phyloP scores from a whole-genome alignment of 2,888 invertebrate genomes.

The Drosophila setosimentum region DNA sequence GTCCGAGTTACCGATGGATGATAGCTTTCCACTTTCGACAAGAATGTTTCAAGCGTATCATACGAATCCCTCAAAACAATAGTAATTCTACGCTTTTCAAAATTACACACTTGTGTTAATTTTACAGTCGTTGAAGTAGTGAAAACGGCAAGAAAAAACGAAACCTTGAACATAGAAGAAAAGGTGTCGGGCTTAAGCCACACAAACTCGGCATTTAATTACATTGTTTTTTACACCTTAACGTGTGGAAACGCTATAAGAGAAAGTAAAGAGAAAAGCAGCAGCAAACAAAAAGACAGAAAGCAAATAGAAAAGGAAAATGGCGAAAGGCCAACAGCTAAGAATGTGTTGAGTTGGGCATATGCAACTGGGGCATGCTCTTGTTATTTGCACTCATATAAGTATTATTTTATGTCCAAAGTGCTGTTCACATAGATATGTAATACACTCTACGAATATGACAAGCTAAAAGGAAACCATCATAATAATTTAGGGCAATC shows the following conservation, averaged over 20 bases:
- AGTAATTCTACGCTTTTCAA: not conserved
- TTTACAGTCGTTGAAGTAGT: not conserved
- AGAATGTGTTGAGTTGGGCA: not conserved
- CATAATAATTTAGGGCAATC: not conserved
- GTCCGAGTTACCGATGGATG: not conserved
- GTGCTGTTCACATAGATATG: not conserved
- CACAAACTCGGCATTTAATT: constrained; percentile 60
- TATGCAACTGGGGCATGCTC: constrained; percentile 4
- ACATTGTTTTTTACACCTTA: constrained; percentile 71
- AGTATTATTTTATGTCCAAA: not conserved
- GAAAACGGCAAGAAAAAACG: not conserved
- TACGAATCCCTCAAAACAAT: not conserved
- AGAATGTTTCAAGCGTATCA: not conserved
- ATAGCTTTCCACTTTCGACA: not conserved
- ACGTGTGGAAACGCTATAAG: constrained; percentile 66
- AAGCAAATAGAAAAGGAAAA: constrained; percentile 7
- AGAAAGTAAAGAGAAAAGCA: constrained; percentile 23
- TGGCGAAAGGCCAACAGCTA: not conserved
- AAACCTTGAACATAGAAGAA: constrained; percentile 16
- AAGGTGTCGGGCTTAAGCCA: constrained; percentile 8
- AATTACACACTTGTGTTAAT: not conserved
- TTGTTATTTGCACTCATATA: too few relatives aligned
- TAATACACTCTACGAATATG: not conserved
- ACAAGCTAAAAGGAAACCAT: not conserved
- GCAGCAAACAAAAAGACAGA: constrained; percentile 10